Conservation (phyloP, 2,113 vertebrate species). For the Centropus unirufus region DNA sequence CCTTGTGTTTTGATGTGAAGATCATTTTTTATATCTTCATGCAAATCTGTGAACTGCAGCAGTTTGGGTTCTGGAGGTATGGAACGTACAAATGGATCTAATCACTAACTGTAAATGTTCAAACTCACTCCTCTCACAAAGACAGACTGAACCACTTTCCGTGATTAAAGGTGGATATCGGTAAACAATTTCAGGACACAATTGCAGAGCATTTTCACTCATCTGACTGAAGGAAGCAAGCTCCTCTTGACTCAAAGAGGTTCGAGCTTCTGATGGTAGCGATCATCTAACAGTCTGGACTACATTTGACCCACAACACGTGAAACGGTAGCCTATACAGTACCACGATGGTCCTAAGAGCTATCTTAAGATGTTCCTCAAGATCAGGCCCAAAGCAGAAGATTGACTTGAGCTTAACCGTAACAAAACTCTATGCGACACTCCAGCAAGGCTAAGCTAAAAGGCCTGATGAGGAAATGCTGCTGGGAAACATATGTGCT, state of each 20-base stretch:
- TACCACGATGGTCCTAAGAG: background rate
- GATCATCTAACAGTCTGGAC: background rate
- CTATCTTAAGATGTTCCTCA: background rate
- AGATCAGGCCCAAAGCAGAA: background rate
- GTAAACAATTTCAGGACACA: background rate
- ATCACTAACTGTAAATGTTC: background rate
- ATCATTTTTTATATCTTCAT: background rate
- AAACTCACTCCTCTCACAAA: background rate
- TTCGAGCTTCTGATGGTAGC: background rate
- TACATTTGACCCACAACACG: background rate
- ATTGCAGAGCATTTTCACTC: background rate
- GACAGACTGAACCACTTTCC: background rate
- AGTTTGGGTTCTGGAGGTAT: background rate
- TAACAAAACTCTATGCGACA: background rate
- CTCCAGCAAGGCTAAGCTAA: background rate
- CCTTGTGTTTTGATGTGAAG: background rate
- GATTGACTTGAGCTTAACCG: background rate
- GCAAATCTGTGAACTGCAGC: background rate
- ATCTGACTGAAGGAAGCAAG: background rate
- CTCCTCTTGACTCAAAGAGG: background rate
- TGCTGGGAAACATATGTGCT: slow-evolving; percentile 21
- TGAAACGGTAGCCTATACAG: background rate
- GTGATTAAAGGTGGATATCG: background rate
- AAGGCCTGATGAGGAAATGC: slow-evolving; percentile 12
- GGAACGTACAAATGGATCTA: background rate